Conservation (phyloP, 2,888 invertebrate genomes). For the Metalampra italica region DNA sequence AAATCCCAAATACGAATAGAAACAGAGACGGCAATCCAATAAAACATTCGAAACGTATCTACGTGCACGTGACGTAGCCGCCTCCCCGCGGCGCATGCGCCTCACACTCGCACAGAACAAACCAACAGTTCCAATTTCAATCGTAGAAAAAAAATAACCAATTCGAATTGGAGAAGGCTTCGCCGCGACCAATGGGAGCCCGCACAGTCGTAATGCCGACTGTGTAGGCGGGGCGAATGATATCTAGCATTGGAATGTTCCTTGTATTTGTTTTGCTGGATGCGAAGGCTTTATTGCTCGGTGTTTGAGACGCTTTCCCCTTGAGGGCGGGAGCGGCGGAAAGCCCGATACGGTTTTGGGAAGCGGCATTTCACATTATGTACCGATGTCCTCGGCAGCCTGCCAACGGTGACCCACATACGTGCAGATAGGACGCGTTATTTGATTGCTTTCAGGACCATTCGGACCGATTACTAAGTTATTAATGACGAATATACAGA, state of each 20-base stretch:
- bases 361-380: conserved; percentile 66
- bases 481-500: too few species aligned
- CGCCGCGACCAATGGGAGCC: conserved; percentile 72
- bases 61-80: conserved; percentile 72
- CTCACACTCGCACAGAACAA: conserved; percentile 60
- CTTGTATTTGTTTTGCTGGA: conserved; percentile 76
- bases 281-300: conserved; percentile 74
- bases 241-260: conserved; percentile 79
- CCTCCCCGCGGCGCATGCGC: conserved; percentile 68
- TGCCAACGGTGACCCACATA: conserved; percentile 44
- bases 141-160: conserved; percentile 78
- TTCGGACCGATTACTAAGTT: neutral
- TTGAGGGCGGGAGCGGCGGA: conserved; percentile 67
- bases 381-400: conserved; percentile 53
- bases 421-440: neutral
- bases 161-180: conserved; percentile 77
- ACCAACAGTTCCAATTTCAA: conserved; percentile 75
- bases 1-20: conserved; percentile 67
- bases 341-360: conserved; percentile 69
- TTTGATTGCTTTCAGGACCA: neutral
- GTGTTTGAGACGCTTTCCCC: conserved; percentile 74
- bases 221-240: conserved; percentile 77
- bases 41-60: conserved; percentile 75
- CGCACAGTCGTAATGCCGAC: conserved; percentile 76
- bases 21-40: conserved; percentile 70